Base-by-base conservation (phyloP, 1,140 invertebrate species). In the Drosophila grimshawi region DNA sequence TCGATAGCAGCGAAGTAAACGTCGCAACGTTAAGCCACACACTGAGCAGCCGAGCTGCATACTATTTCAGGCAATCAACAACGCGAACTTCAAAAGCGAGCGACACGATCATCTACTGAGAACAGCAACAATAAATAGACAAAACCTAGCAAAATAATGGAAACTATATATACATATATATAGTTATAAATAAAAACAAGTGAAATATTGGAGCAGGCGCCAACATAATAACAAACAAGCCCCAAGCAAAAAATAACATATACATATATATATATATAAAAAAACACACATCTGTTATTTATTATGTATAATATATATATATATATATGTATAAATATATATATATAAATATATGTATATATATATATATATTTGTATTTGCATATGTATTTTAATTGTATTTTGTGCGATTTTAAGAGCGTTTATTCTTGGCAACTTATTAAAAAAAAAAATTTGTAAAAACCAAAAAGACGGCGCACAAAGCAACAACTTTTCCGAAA, bases 1-100 rank as follows among this genome's bases (percentile, higher is more conserved):
- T 65, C 51, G 10, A 29, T 48, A 27, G 33, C 30, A 29, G n/a
- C 27, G 41, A 33, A 74, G 61, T 19, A 49, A 73, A 35, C 71
- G 77, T 65, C 59, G 39, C 39, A 43, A 43, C 39, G 80, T 75
- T 78, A 75, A 51, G 66, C 71, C 71, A 69, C 71, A 61, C 43
- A 74, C 71, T 74, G 71, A 74, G 71, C 71, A 74, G 71, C 71
- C 32, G 57, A 74, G 71, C 71, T 74, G 71, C 71, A 74, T 69
- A 74, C 71, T 74, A 69, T 62, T 76, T 83, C 39, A 81, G 81
- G 81, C 81, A 85, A 85, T 85, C 81, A 81, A 67, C 45, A 76
- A 71, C 62, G 81, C 78, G 68, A 61, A 52, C 81, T 85, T 85
- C 29, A 78, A 85, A 83, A 85, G 81, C 81, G 30, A 70, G 76